Conservation (phyloP, 2,113 vertebrate genomes). For the Rhea pennata region DNA sequence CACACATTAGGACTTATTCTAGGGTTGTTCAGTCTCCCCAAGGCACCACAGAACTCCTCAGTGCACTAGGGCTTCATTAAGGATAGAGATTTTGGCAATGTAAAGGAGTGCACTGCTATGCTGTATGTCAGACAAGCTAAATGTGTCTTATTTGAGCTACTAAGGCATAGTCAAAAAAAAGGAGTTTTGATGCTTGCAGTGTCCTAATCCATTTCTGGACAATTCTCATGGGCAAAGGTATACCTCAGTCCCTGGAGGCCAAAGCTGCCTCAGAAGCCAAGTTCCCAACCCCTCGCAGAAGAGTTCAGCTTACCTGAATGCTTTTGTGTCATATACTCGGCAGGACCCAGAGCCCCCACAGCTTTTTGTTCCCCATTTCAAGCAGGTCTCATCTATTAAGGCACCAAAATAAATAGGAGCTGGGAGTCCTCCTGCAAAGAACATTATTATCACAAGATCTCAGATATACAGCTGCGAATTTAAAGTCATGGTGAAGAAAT, state of each 20-base stretch:
- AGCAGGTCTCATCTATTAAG: slow-evolving; percentile 90
- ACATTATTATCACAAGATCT: not conserved
- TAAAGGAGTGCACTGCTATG: not conserved
- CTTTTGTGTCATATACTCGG: slow-evolving; percentile 84
- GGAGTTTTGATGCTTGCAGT: not conserved
- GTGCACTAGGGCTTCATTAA: not conserved
- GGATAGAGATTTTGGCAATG: not conserved
- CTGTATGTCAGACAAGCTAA: not conserved
- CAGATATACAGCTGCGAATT: not conserved
- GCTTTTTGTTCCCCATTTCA: slow-evolving; percentile 90
- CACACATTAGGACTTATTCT: not conserved
- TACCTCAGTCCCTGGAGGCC: not conserved
- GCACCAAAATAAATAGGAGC: slow-evolving; percentile 95
- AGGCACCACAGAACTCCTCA: not conserved
- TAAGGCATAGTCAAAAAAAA: not conserved
- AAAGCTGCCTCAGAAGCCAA: not conserved
- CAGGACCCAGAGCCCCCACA: slow-evolving; percentile 90
- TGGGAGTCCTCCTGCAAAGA: slow-evolving; percentile 91
- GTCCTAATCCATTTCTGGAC: no score
- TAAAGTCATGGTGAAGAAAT: not conserved
- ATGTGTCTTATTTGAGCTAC: not conserved
- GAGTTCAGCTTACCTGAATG: slow-evolving; percentile 84
- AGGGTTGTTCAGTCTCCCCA: not conserved
- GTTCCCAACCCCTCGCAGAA: not conserved
- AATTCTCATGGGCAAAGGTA: not conserved